Percentiles rank a stretch among this genome's conserved stretches.
Evolutionary conservation across 30 jellyfish, hydroid and myxozoan species (phyloP).

Genomic region (Hydractinia echinata): DNA sequence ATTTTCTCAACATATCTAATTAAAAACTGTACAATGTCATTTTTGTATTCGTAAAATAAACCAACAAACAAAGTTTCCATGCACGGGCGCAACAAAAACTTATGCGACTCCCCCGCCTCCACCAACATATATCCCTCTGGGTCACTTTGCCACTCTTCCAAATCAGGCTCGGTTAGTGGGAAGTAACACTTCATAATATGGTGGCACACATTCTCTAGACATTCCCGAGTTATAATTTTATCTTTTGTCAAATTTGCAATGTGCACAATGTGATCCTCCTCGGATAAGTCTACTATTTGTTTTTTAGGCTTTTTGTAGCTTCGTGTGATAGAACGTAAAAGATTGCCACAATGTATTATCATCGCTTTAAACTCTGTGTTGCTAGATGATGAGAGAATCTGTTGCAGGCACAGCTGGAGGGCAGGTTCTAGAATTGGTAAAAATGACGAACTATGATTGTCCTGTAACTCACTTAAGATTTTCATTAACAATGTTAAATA

Average conservation of each 20-base stretch:
- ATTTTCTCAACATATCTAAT: not conserved
- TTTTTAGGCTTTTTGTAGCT: constrained; percentile 9
- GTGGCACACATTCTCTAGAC: constrained; percentile 41
- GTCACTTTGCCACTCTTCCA: constrained; percentile 77
- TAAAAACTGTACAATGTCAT: constrained; percentile 33
- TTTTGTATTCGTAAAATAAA: constrained; percentile 56
- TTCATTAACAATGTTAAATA: constrained; percentile 21
- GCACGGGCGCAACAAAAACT: constrained; percentile 57
- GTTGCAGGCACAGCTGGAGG: constrained; percentile 12
- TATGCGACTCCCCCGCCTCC: constrained; percentile 72
- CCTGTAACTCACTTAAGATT: constrained; percentile 18
- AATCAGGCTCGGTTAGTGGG: constrained; percentile 57
- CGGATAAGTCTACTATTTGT: not conserved
- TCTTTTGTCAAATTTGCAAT: constrained; percentile 14
- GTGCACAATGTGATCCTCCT: not conserved
- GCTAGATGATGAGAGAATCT: constrained; percentile 8
- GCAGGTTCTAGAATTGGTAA: constrained; percentile 23
- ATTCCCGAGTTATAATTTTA: constrained; percentile 28
- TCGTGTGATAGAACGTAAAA: constrained; percentile 39
- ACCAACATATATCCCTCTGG: constrained; percentile 70
- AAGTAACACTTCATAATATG: constrained; percentile 47
- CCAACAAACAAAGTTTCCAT: constrained; percentile 65
- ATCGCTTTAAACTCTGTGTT: constrained; percentile 30
- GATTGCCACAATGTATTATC: constrained; percentile 56
- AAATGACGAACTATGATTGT: constrained; percentile 22